Base-by-base conservation (phyloP, 2,113 vertebrate genomes). In the Acanthochromis polyacanthus region DNA sequence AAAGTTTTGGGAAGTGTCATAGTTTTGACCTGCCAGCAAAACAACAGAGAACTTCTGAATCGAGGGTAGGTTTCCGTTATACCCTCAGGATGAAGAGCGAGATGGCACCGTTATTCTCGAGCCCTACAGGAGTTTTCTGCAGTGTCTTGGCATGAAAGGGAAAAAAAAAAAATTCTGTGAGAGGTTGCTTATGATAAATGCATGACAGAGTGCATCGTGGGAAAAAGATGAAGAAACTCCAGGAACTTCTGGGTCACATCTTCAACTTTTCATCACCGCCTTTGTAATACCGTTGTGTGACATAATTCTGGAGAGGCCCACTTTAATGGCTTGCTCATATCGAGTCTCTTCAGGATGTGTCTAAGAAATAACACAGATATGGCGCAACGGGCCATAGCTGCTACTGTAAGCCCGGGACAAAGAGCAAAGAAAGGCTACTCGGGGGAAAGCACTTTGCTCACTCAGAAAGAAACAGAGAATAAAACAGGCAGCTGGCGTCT, bases 261-360 rank as follows among this genome's bases (percentile, higher is more conserved):
- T 68, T 78, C 25, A 70, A 73, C 66, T 78, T 86, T 81, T 73
- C 76, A 69, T 84, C 76, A 63, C 50, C 62, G 14, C 36, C 45
- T 78, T 61, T 81, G 45, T 63, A 50, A 66, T 11, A 28, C 17
- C 0, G 4, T 30, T 36, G 6, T 58, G 52, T 81, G 81, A 69
- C 78, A 74, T 79, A 30, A 71, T 62, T 67, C 56, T 71, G 40
- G 20, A 61, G 53, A 71, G n/a, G 1, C n/a, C 36, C 59, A 10
- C 38, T 71, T 36, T 17, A 68, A 56, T 7, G 0, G 11, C 57
- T 71, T 20, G n/a, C 57, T 71, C 32, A 17, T 22, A n/a, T 36
- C 1, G 3, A 4, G 58, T 57, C 38, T 82, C 65, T 62, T 52
- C 19, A 14, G 6, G 48, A 48, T 40, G 22, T 53, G 38, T 78